Evolutionary conservation across 2,888 invertebrate genomes (phyloP).

Genomic region (Melanargia galathea): DNA sequence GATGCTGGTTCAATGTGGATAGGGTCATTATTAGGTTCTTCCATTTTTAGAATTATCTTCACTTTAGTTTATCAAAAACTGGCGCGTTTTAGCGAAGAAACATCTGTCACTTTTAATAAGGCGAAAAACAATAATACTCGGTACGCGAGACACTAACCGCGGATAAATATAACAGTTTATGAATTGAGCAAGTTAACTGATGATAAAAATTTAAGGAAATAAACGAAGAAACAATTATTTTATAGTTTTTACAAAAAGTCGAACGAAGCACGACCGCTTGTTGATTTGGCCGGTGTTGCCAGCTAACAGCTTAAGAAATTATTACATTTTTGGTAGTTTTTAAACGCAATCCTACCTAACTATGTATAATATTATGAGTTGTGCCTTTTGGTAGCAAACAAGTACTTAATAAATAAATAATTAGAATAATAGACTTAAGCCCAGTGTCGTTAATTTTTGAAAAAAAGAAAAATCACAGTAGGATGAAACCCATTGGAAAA

Average conservation of each 20-base stretch:
- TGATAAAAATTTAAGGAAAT: too few relatives aligned
- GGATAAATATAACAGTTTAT: constrained; percentile 22
- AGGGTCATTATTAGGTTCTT: constrained; percentile 52
- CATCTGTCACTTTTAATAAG: constrained; percentile 64
- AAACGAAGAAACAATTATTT: constrained; percentile 34
- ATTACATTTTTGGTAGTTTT: background rate
- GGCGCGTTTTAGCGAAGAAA: constrained; percentile 65
- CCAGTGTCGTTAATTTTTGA: too few relatives aligned
- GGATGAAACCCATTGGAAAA: too few relatives aligned
- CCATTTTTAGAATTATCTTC: constrained; percentile 54
- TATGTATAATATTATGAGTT: too few relatives aligned
- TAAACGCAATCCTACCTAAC: background rate
- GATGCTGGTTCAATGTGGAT: constrained; percentile 51
- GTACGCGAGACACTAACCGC: constrained; percentile 32
- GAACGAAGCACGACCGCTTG: constrained; percentile 62
- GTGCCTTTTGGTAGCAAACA: too few relatives aligned
- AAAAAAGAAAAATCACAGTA: too few relatives aligned
- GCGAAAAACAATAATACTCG: constrained; percentile 56
- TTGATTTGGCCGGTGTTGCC: constrained; percentile 70
- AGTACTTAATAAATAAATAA: background rate
- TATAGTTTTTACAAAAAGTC: constrained; percentile 47
- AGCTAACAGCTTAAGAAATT: constrained; percentile 27
- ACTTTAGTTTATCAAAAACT: constrained; percentile 55
- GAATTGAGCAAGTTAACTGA: constrained; percentile 8
- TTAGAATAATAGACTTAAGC: too few relatives aligned